Percentiles rank a stretch among this genome's conserved stretches.
phyloP scores from a whole-genome alignment of 2,888 invertebrate species.

The Stictocephala bisonia region DNA sequence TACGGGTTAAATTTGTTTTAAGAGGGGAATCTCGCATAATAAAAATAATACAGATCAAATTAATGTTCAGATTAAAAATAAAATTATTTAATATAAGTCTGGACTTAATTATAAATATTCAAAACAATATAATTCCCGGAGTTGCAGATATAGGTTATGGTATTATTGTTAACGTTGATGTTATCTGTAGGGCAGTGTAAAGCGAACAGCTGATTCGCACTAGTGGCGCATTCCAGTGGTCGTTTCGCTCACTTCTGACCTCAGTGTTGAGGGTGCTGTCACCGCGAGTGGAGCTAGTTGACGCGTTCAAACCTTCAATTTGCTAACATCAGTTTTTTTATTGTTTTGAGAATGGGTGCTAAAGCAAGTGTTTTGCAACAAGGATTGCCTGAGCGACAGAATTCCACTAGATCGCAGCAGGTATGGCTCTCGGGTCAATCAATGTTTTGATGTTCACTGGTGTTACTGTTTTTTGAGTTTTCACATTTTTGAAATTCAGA shows the following conservation, averaged over 20 bases:
- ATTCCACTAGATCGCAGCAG: conserved; percentile 44
- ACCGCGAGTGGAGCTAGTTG: neutral
- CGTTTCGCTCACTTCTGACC: neutral
- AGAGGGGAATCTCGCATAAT: too few species aligned
- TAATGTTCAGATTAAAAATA: too few species aligned
- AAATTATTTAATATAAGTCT: too few species aligned
- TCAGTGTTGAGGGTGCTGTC: conserved; percentile 11
- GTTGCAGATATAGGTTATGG: conserved; percentile 37
- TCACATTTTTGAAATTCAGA: neutral
- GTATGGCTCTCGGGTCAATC: conserved; percentile 4
- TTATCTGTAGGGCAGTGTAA: conserved; percentile 31
- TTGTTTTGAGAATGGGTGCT: conserved; percentile 42
- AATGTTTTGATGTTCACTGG: conserved; percentile 19
- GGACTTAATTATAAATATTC: too few species aligned
- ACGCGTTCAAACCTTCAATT: conserved; percentile 8
- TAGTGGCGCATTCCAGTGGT: neutral
- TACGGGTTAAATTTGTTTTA: too few species aligned
- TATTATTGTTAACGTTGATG: conserved; percentile 12
- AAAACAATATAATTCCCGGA: too few species aligned
- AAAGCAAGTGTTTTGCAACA: conserved; percentile 48
- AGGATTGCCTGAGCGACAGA: conserved; percentile 46
- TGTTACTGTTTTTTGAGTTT: neutral
- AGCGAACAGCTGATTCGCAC: neutral
- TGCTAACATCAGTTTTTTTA: neutral
- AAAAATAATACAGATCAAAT: too few species aligned